Evolutionary conservation across 2,797 vertebrate species (phyloP), one percentile per base, ranked within the genome.

Genomic region (Oceanodroma leucorhoa): DNA sequence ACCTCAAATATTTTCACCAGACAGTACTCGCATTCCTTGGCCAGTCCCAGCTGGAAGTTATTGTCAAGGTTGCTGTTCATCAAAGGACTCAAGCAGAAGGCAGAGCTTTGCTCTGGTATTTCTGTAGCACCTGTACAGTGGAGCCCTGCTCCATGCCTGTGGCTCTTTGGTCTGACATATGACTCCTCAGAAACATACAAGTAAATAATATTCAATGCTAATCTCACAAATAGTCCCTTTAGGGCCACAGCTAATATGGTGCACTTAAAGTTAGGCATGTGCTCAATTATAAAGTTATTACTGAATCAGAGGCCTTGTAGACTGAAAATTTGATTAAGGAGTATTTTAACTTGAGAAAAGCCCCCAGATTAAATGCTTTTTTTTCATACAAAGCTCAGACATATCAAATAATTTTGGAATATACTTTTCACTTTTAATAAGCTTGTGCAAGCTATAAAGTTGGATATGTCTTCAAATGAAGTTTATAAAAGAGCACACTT

Each of bases 361-460:
- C 17, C 54, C 40, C 22, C 6, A 45, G 40, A 87, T 90, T 83
- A 92, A 95, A 76, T 89, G 57, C 12, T 5, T 34, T 62, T 90
- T 73, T 76, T 86, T 73, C 41, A 32, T 88, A 29, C 18, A 64
- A 70, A 82, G 13, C 45, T 91, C 66, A 95, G 65, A 43, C 11
- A 23, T 95, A 87, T 89, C 36, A 73, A 93, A 71, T 95, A 77
- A 64, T 90, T 95, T 95, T 88, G 76, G 87, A 94, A 77, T 95
- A 94, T 73, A 72, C 90, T 82, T 96, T 96, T 62, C 66, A 93
- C 79, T 92, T 95, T 85, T 78, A 96, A 95, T 87, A 96, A 94
- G 75, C 34, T 58, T 83, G 29, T 86, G 46, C 66, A 69, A 94
- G n/a, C 62, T 90, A 58, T 76, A 92, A 84, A 87, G 23, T 93